phyloP scores from a whole-genome alignment of 2,113 vertebrate genomes.

The Pachycephala philippinensis region DNA sequence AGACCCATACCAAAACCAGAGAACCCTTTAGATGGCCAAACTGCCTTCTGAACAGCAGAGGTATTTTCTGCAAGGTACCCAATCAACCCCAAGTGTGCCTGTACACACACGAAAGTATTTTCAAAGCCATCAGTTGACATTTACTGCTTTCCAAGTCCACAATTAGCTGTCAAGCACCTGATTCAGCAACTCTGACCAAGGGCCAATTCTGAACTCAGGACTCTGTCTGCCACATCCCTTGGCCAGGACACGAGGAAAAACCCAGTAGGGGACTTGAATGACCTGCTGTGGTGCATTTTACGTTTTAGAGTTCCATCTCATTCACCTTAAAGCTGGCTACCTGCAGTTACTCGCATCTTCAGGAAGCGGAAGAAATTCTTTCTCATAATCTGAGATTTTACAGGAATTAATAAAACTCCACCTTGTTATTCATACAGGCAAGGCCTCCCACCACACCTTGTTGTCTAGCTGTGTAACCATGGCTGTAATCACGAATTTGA shows the following conservation, averaged over 20 bases:
- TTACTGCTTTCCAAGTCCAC: conserved; percentile 33
- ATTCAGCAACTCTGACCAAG: neutral
- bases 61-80: neutral
- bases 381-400: neutral
- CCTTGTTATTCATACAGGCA: neutral
- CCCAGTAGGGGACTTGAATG: neutral
- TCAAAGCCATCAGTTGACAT: conserved; percentile 4
- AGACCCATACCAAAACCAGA: neutral
- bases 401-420: neutral
- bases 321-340: neutral
- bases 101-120: neutral
- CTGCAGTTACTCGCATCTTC: neutral
- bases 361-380: neutral
- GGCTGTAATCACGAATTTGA: neutral
- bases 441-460: conserved; percentile 5
- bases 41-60: neutral
- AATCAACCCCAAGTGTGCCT: neutral
- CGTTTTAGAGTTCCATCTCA: neutral
- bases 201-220: neutral
- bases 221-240: neutral
- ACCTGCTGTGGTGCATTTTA: neutral
- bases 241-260: neutral
- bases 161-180: conserved; percentile 20
- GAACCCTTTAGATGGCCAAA: neutral
- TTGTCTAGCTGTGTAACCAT: neutral